phyloP scores from a whole-genome alignment of 2,797 vertebrate genomes.

The Graptemys geographica region DNA sequence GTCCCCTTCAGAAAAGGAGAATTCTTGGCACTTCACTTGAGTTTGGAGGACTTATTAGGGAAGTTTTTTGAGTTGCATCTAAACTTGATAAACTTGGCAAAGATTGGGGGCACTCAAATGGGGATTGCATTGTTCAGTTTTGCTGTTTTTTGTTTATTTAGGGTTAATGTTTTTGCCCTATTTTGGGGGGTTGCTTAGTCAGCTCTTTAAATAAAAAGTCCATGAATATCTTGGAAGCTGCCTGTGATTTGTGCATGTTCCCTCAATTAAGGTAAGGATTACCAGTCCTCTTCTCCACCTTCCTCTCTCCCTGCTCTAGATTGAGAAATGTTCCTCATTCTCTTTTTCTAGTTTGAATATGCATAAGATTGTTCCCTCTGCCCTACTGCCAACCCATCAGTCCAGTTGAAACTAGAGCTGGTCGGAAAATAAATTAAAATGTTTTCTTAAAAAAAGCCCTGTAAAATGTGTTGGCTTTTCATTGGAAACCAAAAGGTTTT shows the following conservation, averaged over 20 bases:
- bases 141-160: not conserved
- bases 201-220: not conserved
- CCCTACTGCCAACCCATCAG: not conserved
- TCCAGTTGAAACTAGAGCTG: not conserved
- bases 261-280: not conserved
- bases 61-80: not conserved
- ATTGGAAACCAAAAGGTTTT: not conserved
- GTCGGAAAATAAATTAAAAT: not conserved
- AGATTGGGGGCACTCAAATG: not conserved
- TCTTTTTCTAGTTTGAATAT: not conserved
- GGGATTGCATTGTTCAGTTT: not conserved
- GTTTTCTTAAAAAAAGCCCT: not conserved
- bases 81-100: not conserved
- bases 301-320: not conserved
- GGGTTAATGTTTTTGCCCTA: accelerated
- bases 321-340: not conserved
- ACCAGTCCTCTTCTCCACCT: not conserved
- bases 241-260: not conserved
- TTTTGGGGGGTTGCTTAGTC: not conserved
- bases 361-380: not conserved
- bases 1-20: not conserved
- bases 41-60: not conserved
- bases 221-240: not conserved
- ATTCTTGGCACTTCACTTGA: not conserved
- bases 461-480: not conserved